These are phyloP conservation scores for Zygothrica quintamaculata DNA, from an alignment of 2,888 invertebrate genomes.

Conservation along the genomic window DNA sequence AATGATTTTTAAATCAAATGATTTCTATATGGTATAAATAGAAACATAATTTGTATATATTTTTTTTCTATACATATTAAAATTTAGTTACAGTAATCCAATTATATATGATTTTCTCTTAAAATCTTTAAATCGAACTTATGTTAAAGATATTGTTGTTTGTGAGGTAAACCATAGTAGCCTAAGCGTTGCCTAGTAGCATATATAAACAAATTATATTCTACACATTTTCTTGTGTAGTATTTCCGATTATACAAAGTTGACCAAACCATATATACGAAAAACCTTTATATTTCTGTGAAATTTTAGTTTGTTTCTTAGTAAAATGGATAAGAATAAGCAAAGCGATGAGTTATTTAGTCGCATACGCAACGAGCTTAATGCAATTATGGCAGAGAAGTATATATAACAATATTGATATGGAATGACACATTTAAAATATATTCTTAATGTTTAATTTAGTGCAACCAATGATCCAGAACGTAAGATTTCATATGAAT, in stretches of 20 bases:
- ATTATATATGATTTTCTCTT: background rate
- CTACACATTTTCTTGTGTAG: conserved; percentile 3
- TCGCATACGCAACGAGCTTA: conserved; percentile 71
- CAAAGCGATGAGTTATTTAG: conserved; percentile 59
- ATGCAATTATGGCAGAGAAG: conserved; percentile 69
- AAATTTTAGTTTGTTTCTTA: conserved; percentile 36
- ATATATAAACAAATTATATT: conserved; percentile 40
- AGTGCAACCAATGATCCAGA: conserved; percentile 48
- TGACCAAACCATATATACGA: conserved; percentile 2
- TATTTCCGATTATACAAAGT: conserved; percentile 7
- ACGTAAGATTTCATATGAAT: conserved; percentile 40
- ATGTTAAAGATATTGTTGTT: background rate
- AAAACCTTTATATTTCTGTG: conserved; percentile 12
- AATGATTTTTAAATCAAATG: too few relatives aligned
- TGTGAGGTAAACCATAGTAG: conserved; percentile 18
- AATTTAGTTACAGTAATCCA: background rate
- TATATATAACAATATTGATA: conserved; percentile 33
- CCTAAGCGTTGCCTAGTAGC: conserved; percentile 56
- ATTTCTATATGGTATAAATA: too few relatives aligned
- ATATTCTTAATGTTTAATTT: background rate
- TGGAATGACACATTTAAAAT: background rate
- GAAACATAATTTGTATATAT: background rate
- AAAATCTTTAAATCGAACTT: too few relatives aligned
- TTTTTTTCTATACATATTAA: background rate
- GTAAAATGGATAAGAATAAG: conserved; percentile 49